phyloP scores from a whole-genome alignment of 2,797 vertebrate genomes.

The Acipenser transmontanus region DNA sequence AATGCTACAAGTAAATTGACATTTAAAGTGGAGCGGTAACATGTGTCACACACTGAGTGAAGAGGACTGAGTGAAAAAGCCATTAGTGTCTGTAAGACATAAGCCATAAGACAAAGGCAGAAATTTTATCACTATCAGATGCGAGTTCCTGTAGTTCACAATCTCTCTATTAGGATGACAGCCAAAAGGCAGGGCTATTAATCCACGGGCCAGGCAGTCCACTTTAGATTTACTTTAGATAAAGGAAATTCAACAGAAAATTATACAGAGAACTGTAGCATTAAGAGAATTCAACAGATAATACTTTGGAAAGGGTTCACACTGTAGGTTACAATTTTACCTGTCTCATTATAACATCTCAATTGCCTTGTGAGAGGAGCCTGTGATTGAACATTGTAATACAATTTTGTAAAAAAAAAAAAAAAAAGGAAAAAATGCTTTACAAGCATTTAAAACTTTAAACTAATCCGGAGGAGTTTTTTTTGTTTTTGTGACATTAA shows the following conservation, averaged over 20 bases:
- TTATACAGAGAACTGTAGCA: slow-evolving; percentile 54
- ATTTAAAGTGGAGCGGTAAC: slow-evolving; percentile 69
- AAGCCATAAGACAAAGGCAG: slow-evolving; percentile 66
- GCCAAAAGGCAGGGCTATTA: slow-evolving; percentile 71
- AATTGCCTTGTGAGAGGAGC: slow-evolving; percentile 34
- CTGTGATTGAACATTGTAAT: slow-evolving; percentile 30
- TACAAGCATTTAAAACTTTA: slow-evolving; percentile 21
- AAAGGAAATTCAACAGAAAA: slow-evolving; percentile 53
- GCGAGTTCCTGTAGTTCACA: slow-evolving; percentile 54
- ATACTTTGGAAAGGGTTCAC: slow-evolving; percentile 47
- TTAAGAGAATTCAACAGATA: slow-evolving; percentile 52
- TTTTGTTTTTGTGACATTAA: neutral
- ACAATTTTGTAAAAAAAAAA: slow-evolving; percentile 11
- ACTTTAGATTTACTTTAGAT: slow-evolving; percentile 56
- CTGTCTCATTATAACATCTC: slow-evolving; percentile 47
- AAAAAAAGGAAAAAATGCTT: neutral
- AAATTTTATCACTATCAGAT: slow-evolving; percentile 69
- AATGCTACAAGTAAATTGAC: slow-evolving; percentile 76
- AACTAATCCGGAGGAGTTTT: slow-evolving; percentile 18
- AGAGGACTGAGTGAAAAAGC: slow-evolving; percentile 80
- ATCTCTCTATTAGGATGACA: slow-evolving; percentile 70
- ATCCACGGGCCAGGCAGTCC: slow-evolving; percentile 68
- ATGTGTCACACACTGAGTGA: slow-evolving; percentile 78
- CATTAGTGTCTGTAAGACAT: slow-evolving; percentile 78
- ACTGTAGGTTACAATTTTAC: slow-evolving; percentile 52